phyloP scores from a whole-genome alignment of 2,113 vertebrate species.

The Garra rufa region DNA sequence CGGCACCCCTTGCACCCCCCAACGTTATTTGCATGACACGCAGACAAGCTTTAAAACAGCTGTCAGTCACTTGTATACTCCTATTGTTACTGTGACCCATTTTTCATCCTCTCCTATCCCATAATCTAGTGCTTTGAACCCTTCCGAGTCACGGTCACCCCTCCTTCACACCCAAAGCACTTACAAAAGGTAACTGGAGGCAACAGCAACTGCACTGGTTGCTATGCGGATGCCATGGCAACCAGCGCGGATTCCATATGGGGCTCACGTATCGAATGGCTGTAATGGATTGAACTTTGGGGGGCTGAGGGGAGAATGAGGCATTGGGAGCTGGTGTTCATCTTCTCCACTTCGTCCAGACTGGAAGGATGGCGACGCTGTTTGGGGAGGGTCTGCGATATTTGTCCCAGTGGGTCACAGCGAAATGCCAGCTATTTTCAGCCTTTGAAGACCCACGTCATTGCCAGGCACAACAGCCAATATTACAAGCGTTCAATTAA shows the following conservation, averaged over 20 bases:
- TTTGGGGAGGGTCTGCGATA: neutral
- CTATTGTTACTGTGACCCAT: slow-evolving; percentile 38
- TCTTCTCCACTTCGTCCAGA: slow-evolving; percentile 17
- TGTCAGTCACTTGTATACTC: slow-evolving; percentile 46
- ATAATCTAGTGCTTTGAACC: slow-evolving; percentile 32
- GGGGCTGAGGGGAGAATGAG: slow-evolving; percentile 36
- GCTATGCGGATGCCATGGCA: slow-evolving; percentile 63
- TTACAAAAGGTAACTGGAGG: slow-evolving; percentile 58
- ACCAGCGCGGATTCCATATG: slow-evolving; percentile 52
- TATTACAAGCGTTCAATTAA: slow-evolving; percentile 50
- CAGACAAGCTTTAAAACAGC: slow-evolving; percentile 53
- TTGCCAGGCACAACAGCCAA: slow-evolving; percentile 22
- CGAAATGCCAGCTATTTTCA: slow-evolving; percentile 56
- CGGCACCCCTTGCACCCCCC: neutral
- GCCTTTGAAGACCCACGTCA: slow-evolving; percentile 39
- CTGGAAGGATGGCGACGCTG: neutral
- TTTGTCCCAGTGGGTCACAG: slow-evolving; percentile 38
- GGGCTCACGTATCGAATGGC: slow-evolving; percentile 53
- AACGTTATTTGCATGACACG: slow-evolving; percentile 49
- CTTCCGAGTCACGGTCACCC: slow-evolving; percentile 14
- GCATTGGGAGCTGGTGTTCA: slow-evolving; percentile 32
- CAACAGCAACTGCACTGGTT: slow-evolving; percentile 50
- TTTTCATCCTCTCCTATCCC: slow-evolving; percentile 26
- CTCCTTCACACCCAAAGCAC: slow-evolving; percentile 6
- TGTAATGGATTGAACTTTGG: slow-evolving; percentile 57